phyloP scores from a whole-genome alignment of 2,113 vertebrate species.

The Tursiops truncatus region DNA sequence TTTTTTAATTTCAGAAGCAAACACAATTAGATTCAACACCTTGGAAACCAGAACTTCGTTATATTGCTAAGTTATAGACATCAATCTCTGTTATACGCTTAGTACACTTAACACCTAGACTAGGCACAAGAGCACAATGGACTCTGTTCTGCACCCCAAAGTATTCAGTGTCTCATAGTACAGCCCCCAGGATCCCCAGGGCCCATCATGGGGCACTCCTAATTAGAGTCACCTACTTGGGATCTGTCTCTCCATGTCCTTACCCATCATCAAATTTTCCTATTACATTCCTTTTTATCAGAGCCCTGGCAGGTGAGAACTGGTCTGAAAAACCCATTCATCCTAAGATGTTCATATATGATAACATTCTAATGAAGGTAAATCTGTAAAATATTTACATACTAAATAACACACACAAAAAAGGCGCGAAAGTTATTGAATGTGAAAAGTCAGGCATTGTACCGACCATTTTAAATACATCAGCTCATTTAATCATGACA shows the following conservation, averaged over 20 bases:
- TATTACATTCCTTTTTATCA: neutral
- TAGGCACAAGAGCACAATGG: neutral
- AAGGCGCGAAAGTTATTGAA: neutral
- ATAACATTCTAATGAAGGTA: neutral
- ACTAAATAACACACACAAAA: neutral
- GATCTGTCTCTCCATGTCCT: neutral
- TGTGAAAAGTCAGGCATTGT: neutral
- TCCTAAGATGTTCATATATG: neutral
- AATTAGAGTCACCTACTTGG: neutral
- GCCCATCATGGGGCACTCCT: fast-evolving
- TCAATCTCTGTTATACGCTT: neutral
- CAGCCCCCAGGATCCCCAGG: neutral
- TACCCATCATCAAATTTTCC: neutral
- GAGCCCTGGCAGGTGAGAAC: neutral
- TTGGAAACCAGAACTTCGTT: neutral
- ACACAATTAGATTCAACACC: neutral
- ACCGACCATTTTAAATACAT: neutral
- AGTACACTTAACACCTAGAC: neutral
- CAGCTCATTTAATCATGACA: neutral
- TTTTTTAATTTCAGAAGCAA: slow-evolving; percentile 22
- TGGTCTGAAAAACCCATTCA: neutral
- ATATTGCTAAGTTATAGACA: neutral
- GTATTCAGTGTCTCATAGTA: neutral
- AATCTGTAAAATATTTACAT: neutral
- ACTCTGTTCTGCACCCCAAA: neutral